Evolutionary conservation across 2,113 vertebrate species (phyloP).

Genomic region (Ptyas mucosa): DNA sequence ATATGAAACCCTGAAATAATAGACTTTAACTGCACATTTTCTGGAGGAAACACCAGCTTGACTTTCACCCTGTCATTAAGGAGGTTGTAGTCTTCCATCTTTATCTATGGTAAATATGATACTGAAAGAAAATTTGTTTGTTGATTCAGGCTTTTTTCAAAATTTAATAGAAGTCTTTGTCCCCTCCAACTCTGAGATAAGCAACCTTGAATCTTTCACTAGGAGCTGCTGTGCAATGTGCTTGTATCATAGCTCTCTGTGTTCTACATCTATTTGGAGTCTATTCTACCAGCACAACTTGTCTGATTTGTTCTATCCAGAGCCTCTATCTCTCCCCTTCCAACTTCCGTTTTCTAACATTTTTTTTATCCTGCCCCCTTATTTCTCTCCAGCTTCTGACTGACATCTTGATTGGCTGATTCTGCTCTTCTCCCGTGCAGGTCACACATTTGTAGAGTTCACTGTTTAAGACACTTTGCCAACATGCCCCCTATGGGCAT

Average conservation of each 20-base stretch:
- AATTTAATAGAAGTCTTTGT: background rate
- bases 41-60: background rate
- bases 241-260: background rate
- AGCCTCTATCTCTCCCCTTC: background rate
- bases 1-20: background rate
- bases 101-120: background rate
- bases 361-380: background rate
- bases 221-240: background rate
- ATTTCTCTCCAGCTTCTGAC: background rate
- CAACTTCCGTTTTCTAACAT: background rate
- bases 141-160: background rate
- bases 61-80: background rate
- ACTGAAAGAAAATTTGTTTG: background rate
- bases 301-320: background rate
- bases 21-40: background rate
- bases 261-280: background rate
- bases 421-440: background rate
- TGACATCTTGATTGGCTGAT: background rate
- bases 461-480: background rate
- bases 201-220: background rate
- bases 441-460: background rate
- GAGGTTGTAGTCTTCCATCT: background rate
- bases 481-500: background rate
- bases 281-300: background rate
- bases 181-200: background rate